Percentiles rank a stretch among this genome's conserved stretches.
phyloP scores from a whole-genome alignment of 2,797 vertebrate genomes.

The Odontamblyopus rebecca region DNA sequence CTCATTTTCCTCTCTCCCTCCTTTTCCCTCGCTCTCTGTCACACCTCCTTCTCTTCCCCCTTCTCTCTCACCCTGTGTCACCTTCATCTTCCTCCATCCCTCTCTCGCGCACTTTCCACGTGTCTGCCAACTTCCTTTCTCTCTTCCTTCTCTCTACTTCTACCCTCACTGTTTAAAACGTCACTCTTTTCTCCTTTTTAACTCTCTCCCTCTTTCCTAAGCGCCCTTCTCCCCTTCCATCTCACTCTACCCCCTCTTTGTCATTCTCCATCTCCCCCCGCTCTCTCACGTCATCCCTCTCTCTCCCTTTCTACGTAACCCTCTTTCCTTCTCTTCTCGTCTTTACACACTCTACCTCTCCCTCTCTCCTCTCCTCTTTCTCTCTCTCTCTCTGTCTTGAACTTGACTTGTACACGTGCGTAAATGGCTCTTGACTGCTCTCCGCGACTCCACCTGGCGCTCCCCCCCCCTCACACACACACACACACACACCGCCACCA shows the following conservation, averaged over 20 bases:
- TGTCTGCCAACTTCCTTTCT: background rate
- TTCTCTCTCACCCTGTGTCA: background rate
- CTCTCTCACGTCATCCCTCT: no score
- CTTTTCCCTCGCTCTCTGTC: background rate
- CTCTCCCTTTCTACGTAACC: no score
- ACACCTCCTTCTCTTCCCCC: background rate
- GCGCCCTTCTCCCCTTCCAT: no score
- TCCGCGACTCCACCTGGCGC: conserved; percentile 22
- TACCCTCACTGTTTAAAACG: background rate
- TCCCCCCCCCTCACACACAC: background rate
- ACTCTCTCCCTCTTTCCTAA: no score
- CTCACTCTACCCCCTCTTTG: no score
- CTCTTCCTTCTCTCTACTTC: no score
- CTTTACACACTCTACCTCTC: no score
- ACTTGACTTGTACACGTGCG: conserved; percentile 17
- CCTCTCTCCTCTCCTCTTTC: no score
- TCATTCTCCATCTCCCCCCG: no score
- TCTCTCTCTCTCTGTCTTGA: conserved; percentile 15
- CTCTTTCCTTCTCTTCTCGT: no score
- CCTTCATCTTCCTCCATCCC: no score
- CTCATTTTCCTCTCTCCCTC: background rate
- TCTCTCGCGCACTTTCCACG: background rate
- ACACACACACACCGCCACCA: no score
- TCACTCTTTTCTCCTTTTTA: conserved; percentile 9
- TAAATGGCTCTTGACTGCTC: conserved; percentile 27